Base-by-base conservation (phyloP, 2,888 invertebrate species). In the Graphium colonna region DNA sequence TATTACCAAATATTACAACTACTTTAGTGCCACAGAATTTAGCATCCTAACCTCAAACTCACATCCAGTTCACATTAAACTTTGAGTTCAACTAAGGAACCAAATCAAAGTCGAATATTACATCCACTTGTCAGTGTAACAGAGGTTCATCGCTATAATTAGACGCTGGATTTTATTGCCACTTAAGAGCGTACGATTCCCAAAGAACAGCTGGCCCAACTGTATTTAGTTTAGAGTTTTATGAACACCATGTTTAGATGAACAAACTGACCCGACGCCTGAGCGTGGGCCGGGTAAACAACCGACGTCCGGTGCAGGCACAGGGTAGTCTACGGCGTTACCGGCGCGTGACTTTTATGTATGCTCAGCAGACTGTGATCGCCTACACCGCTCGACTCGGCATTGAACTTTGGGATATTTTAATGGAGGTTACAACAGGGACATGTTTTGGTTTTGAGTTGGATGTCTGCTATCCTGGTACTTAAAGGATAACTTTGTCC, bases 221-320 rank as follows among this genome's bases (percentile, higher is more conserved):
- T 52, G 50, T 48, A 52, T 50, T 53, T 56, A 36, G 53, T 40
- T 48, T 53, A 50, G 36, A 31, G 38, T 26, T 43, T 51, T 57
- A 60, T 49, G 55, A 55, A 56, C 55, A 52, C 49, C 55, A 43
- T 41, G 54, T 48, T 51, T 54, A 43, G 50, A 60, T 58, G 55
- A 55, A 56, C 56, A 60, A 64, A 61, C 48, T 53, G 52, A 48
- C 52, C 52, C 38, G 44, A 67, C 79, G 69, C 81, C 77, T 70
- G 81, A 46, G 78, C 76, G 82, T 84, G 79, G 83, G 86, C 62
- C 74, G 73, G 74, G 75, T 72, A 84, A 86, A 87, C 81, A 83
- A 72, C 78, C 63, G 64, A 77, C 83, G 79, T 87, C 86, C 86
- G 84, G 85, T 75, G 65, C 72, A 71, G 26, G 54, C 40, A 28